Percentiles rank a stretch among this genome's conserved stretches.
These are phyloP conservation scores for Pomacea maculata DNA, from an alignment of 1,140 invertebrate genomes.

Conservation along the genomic window DNA sequence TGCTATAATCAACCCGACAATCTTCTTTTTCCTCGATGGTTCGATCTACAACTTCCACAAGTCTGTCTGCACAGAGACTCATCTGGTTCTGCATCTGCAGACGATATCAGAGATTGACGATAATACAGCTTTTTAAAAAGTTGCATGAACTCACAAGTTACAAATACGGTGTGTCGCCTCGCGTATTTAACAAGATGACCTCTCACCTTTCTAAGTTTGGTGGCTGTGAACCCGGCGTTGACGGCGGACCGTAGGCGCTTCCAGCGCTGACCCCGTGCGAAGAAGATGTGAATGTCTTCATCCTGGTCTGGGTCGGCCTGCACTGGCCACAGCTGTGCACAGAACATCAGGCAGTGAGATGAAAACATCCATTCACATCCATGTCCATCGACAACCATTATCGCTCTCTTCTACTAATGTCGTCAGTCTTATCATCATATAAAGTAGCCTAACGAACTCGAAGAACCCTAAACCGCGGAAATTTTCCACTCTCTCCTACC, in stretches of 20 bases:
- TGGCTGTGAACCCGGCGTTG: slow-evolving; percentile 71
- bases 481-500: neutral
- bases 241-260: slow-evolving; percentile 69
- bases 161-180: too few species aligned
- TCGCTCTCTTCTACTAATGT: too few species aligned
- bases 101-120: neutral
- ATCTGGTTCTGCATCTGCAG: slow-evolving; percentile 55
- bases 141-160: too few species aligned
- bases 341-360: slow-evolving; percentile 8
- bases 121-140: too few species aligned
- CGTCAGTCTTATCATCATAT: too few species aligned
- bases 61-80: slow-evolving; percentile 48
- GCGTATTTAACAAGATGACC: too few species aligned
- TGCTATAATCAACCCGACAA: slow-evolving; percentile 45
- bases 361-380: neutral
- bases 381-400: too few species aligned
- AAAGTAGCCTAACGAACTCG: too few species aligned
- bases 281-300: slow-evolving; percentile 60
- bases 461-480: neutral
- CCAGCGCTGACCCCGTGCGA: slow-evolving; percentile 66
- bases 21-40: slow-evolving; percentile 31
- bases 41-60: slow-evolving; percentile 46
- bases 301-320: slow-evolving; percentile 61
- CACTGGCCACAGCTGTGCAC: slow-evolving; percentile 55
- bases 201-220: slow-evolving; percentile 71